Conservation (phyloP, 1,140 invertebrate genomes). For the Zaprionus davidi region DNA sequence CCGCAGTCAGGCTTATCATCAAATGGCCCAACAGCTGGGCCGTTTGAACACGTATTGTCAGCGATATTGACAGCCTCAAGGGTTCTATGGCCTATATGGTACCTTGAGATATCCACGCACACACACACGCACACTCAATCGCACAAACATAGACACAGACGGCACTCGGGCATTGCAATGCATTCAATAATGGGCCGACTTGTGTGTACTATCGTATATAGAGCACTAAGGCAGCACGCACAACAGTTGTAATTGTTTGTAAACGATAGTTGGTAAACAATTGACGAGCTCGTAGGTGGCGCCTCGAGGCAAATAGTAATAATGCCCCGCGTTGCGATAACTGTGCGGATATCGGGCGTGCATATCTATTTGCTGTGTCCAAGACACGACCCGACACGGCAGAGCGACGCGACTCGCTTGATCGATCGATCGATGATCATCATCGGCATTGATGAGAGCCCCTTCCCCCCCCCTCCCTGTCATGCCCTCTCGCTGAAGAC, state of each 20-base stretch:
- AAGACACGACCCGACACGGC: constrained; percentile 24
- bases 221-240: constrained; percentile 15
- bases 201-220: constrained; percentile 40
- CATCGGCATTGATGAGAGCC: constrained; percentile 10
- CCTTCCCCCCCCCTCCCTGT: no score
- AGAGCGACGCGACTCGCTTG: constrained; percentile 35
- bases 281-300: constrained; percentile 63
- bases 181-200: constrained; percentile 4
- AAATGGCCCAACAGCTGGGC: constrained; percentile 23
- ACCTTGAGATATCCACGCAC: constrained; percentile 26
- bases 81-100: constrained; percentile 30
- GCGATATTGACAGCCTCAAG: constrained; percentile 53
- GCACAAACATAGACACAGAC: neutral
- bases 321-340: constrained; percentile 37
- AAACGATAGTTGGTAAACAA: constrained; percentile 79
- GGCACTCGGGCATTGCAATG: neutral
- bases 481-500: neutral
- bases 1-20: constrained; percentile 39
- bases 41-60: constrained; percentile 43
- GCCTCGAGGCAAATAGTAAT: constrained; percentile 70
- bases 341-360: constrained; percentile 11
- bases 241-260: constrained; percentile 81
- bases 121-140: neutral
- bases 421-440: constrained; percentile 57
- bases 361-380: constrained; percentile 43